phyloP scores from a whole-genome alignment of 2,888 invertebrate species.

The Hyles lineata region DNA sequence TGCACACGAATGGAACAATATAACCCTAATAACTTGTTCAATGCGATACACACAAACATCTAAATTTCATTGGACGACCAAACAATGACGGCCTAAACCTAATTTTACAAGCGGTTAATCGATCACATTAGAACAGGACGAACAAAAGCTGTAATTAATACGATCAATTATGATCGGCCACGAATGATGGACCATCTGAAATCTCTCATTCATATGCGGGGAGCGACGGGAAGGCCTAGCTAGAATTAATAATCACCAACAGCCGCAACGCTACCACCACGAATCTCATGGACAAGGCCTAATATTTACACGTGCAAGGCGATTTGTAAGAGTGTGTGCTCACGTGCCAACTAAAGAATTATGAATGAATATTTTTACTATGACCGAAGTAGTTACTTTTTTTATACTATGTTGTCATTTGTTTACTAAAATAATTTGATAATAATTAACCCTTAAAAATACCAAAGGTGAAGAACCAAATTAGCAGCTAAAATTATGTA shows the following conservation, averaged over 20 bases:
- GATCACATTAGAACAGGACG: conserved; percentile 20
- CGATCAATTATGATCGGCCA: conserved; percentile 63
- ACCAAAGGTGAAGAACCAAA: too few relatives aligned
- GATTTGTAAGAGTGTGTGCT: background rate
- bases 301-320: background rate
- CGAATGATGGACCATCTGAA: conserved; percentile 59
- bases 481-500: too few relatives aligned
- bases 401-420: too few relatives aligned
- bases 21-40: too few relatives aligned
- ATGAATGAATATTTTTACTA: background rate
- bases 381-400: too few relatives aligned
- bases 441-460: too few relatives aligned
- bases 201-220: conserved; percentile 71
- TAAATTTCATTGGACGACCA: background rate
- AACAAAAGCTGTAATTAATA: conserved; percentile 55
- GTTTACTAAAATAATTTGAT: too few relatives aligned
- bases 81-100: background rate
- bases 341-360: background rate
- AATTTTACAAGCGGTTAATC: conserved; percentile 20
- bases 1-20: too few relatives aligned
- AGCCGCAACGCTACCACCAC: background rate
- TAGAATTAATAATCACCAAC: conserved; percentile 54
- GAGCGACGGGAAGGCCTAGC: conserved; percentile 45
- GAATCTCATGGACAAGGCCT: conserved; percentile 22
- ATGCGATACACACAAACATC: background rate